Evolutionary conservation across 2,113 vertebrate genomes (phyloP).

Genomic region (Paramisgurnus dabryanus): DNA sequence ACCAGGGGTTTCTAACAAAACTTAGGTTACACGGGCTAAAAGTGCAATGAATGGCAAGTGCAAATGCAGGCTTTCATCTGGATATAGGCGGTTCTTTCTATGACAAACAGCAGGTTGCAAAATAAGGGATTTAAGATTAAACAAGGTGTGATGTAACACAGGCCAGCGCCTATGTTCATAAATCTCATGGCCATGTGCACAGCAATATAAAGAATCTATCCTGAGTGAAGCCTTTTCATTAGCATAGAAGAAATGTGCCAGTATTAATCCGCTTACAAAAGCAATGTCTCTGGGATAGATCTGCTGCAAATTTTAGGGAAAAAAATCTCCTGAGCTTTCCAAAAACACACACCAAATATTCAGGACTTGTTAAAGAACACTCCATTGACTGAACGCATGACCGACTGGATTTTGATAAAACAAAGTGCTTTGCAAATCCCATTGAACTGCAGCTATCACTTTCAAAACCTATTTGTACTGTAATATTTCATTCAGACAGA

Average conservation of each 20-base stretch:
- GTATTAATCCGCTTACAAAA: conserved; percentile 38
- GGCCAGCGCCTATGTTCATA: neutral
- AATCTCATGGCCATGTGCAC: neutral
- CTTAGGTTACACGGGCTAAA: too few species aligned
- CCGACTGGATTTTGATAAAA: neutral
- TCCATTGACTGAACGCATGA: neutral
- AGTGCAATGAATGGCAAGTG: too few species aligned
- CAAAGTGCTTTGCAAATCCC: neutral
- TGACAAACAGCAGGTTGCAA: neutral
- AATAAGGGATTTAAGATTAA: conserved; percentile 17
- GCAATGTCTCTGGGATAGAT: neutral
- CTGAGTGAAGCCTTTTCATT: conserved; percentile 10
- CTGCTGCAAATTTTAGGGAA: conserved; percentile 52
- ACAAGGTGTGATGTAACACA: conserved; percentile 28
- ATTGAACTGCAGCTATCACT: neutral
- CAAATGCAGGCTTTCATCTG: neutral
- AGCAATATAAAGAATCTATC: neutral
- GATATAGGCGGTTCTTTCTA: neutral
- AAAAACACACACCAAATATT: too few species aligned
- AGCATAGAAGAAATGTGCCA: neutral
- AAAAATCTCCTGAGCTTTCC: conserved; percentile 53
- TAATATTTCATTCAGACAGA: neutral
- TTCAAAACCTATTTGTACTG: neutral
- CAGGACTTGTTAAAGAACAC: neutral
- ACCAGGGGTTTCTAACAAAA: too few species aligned